Conservation (phyloP, 2,888 invertebrate genomes). For the Ornithoptera alexandrae region DNA sequence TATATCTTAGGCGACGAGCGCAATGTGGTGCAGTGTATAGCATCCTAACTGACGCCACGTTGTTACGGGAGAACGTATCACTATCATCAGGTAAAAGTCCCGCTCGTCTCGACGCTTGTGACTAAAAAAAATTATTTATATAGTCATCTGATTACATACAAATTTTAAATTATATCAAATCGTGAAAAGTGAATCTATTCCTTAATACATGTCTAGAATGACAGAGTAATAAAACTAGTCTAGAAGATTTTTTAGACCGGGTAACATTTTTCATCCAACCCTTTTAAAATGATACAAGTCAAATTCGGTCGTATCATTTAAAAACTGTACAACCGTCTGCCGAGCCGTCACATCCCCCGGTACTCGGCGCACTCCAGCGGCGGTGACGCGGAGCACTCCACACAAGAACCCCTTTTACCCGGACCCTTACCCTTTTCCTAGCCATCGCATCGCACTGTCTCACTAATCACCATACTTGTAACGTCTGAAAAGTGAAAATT, state of each 20-base stretch:
- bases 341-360: background rate
- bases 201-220: constrained; percentile 1
- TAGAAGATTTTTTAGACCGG: no score
- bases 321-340: background rate
- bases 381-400: constrained; percentile 18
- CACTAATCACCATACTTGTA: constrained; percentile 26
- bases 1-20: no score
- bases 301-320: background rate
- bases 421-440: constrained; percentile 28
- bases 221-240: background rate
- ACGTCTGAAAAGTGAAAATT: constrained; percentile 3
- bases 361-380: constrained; percentile 16
- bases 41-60: no score
- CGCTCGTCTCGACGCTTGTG: no score
- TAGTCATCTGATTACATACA: no score
- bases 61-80: no score
- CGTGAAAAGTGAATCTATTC: background rate
- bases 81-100: no score
- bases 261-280: no score
- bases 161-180: background rate
- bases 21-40: no score
- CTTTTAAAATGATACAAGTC: background rate
- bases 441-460: constrained; percentile 27
- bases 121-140: no score
- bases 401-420: constrained; percentile 12